Base-by-base conservation (phyloP, 2,113 vertebrate genomes). In the Brienomyrus longianalis region DNA sequence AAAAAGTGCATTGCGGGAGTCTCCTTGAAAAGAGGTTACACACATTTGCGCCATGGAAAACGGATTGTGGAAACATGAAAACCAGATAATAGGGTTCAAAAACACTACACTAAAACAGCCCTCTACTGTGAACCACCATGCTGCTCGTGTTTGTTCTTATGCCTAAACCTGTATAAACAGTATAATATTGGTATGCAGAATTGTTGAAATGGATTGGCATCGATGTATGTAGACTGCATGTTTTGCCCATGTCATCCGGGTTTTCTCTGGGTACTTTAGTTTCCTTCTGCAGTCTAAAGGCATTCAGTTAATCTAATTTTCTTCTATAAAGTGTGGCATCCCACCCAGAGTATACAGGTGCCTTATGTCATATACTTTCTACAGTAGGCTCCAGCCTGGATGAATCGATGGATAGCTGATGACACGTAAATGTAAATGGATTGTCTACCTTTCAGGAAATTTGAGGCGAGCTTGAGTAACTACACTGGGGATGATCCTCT, bases 401-500 rank as follows among this genome's bases (percentile, higher is more conserved):
- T 39, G 13, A 80, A 80, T 51, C 13, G 13, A 1, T 4, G 0
- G 15, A 47, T 80, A 3, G 85, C 50, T 39, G 47, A 35, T 54
- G n/a, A n/a, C 86, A 66, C 9, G 0, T 62, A 9, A 62, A n/a
- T 62, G 35, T 45, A 62, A 84, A n/a, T 31, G 4, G 23, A 31
- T 4, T 74, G 27, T 92, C 90, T 87, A 10, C 80, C 0, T 91
- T 91, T 23, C 90, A 98, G 98, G 92, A 87, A 90, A 62, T 98
- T 98, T 92, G 97, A 98, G 91, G 91, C 92, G 13, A 93, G 93
- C 10, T 92, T 98, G 86, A 93, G 89, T 88, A 94, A 74, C 17
- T 98, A 98, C 88, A 91, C 87, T 1, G 98, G 98, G 2, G 92
- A 94, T 4, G 98, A 99, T 91, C 98, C 97, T 0, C 95, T 99